These are phyloP conservation scores for Centropyge bicolor DNA, from an alignment of 2,797 vertebrate species.

Conservation along the genomic window DNA sequence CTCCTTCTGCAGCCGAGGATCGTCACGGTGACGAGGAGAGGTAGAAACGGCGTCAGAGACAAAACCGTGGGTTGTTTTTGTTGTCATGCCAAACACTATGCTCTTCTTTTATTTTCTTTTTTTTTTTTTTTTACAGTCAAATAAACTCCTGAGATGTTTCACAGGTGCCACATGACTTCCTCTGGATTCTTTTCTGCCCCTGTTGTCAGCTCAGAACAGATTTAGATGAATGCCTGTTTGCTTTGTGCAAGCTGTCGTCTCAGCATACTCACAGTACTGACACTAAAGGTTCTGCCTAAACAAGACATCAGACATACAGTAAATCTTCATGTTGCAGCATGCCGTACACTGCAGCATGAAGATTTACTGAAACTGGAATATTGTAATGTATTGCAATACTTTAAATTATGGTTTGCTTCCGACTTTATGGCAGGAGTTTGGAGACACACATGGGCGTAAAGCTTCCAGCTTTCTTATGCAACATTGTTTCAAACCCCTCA, in stretches of 20 bases:
- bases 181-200: slow-evolving; percentile 12
- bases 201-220: background rate
- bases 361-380: too few species aligned
- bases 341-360: background rate
- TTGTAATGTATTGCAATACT: background rate
- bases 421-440: background rate
- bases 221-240: background rate
- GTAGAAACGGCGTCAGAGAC: slow-evolving; percentile 43
- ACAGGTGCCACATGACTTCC: slow-evolving; percentile 41
- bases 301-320: too few species aligned
- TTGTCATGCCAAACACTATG: slow-evolving; percentile 76
- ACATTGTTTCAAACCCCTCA: background rate
- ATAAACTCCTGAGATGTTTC: slow-evolving; percentile 84
- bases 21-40: slow-evolving; percentile 12
- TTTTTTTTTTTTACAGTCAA: slow-evolving; percentile 75
- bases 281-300: background rate
- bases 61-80: slow-evolving; percentile 66
- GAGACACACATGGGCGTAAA: background rate
- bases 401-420: background rate
- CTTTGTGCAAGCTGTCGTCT: slow-evolving; percentile 1
- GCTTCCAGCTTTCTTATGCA: background rate
- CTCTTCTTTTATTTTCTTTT: slow-evolving; percentile 52
- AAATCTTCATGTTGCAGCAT: background rate
- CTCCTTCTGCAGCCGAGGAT: slow-evolving; percentile 21
- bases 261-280: background rate